Evolutionary conservation across 2,797 vertebrate species (phyloP).

Genomic region (Lophius americanus): DNA sequence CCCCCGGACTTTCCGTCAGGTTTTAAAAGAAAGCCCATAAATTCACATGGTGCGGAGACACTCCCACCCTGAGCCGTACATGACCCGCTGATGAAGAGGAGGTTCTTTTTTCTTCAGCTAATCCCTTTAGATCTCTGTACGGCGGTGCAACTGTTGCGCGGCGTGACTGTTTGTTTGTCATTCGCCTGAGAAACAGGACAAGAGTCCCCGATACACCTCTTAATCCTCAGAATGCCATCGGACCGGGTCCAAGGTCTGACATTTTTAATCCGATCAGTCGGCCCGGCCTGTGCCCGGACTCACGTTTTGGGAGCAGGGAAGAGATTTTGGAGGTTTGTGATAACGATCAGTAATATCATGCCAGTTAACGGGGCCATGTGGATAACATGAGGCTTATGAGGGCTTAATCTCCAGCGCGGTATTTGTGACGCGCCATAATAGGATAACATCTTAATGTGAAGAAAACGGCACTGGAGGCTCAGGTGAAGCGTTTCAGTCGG

Average conservation of each 20-base stretch:
- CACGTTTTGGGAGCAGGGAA: conserved; percentile 45
- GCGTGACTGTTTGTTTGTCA: conserved; percentile 22
- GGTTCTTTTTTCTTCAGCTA: conserved; percentile 37
- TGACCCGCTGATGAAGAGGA: conserved; percentile 50
- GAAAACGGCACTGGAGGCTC: conserved; percentile 3
- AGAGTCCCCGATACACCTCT: conserved; percentile 47
- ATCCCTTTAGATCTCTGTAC: conserved; percentile 50
- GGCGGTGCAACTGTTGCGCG: conserved; percentile 25
- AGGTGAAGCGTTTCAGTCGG: conserved; percentile 21
- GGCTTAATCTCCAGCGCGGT: conserved; percentile 26
- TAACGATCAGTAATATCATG: conserved; percentile 48
- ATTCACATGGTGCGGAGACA: conserved; percentile 15
- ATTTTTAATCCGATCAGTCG: conserved; percentile 72
- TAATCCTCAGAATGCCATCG: conserved; percentile 67
- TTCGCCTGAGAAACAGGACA: conserved; percentile 31
- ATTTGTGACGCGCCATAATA: conserved; percentile 30
- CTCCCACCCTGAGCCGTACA: conserved; percentile 8
- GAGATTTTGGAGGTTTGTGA: conserved; percentile 42
- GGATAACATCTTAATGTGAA: conserved; percentile 30
- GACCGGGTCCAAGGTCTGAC: conserved; percentile 59
- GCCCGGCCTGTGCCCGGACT: conserved; percentile 40
- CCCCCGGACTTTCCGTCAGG: conserved; percentile 2
- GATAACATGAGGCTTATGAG: conserved; percentile 49
- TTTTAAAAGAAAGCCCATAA: conserved; percentile 7
- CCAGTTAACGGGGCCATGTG: conserved; percentile 39